Evolutionary conservation across 1,140 invertebrate species (phyloP).

Genomic region (Papilio helenus): DNA sequence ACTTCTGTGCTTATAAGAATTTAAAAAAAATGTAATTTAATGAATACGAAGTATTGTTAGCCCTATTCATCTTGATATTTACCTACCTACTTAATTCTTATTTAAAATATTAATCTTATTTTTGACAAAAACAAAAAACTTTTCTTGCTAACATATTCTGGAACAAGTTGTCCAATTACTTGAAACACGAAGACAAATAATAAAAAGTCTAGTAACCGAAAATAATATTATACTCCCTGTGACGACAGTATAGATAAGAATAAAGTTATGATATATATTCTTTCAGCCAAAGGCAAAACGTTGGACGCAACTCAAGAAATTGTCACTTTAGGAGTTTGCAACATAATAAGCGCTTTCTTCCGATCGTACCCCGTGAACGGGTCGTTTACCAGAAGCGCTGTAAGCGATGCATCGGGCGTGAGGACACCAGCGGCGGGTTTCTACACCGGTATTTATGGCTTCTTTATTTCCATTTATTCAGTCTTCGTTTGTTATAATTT

Average conservation of each 20-base stretch:
- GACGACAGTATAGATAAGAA: constrained; percentile 33
- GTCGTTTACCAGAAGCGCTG: constrained; percentile 94
- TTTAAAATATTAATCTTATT: background rate
- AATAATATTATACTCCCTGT: background rate
- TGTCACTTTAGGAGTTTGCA: constrained; percentile 91
- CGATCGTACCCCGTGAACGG: constrained; percentile 95
- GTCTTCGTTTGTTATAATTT: constrained; percentile 14
- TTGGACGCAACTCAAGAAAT: constrained; percentile 94
- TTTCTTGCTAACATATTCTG: background rate
- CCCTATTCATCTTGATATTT: background rate
- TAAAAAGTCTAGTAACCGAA: background rate
- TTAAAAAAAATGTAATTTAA: background rate
- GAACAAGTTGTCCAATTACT: background rate
- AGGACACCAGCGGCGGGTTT: constrained; percentile 93
- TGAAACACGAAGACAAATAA: background rate
- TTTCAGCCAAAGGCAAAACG: constrained; percentile 89
- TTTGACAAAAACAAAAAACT: background rate
- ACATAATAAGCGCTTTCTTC: constrained; percentile 93
- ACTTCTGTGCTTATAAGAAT: background rate
- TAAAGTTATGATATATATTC: constrained; percentile 45
- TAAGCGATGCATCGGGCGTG: constrained; percentile 96
- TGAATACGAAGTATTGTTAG: background rate
- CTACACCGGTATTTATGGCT: constrained; percentile 84
- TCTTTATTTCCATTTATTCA: constrained; percentile 22
- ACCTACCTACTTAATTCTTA: background rate